Base-by-base conservation (phyloP, 2,797 vertebrate species). In the Synanceia verrucosa region DNA sequence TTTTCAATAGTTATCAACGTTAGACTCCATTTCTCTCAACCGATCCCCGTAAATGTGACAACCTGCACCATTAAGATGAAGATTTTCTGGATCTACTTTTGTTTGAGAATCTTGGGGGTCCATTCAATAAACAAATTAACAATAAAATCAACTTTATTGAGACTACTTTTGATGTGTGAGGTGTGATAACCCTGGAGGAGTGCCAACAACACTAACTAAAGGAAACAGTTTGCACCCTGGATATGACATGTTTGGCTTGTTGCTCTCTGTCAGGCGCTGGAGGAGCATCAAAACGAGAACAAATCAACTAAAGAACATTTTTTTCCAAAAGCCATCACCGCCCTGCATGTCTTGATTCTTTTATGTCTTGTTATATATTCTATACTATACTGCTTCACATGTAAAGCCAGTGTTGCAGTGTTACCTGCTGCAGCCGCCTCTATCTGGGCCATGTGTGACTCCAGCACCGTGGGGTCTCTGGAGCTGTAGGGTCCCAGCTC, bases 401-500 rank as follows among this genome's bases (percentile, higher is more conserved):
- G 6, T 8, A 5, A 10, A 47, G 10, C 23, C 28, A 19, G 2
- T 4, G 36, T 7, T 13, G 33, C 5, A 9, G n/a, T 43, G 2
- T 79, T 86, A 96, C 96, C 96, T 88, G 95, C 94, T 78, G 95
- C 95, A 0, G 96, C 95, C 18, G 93, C 94, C 69, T 92, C 94
- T 26, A 96, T 95, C 88, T 97, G 96, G 31, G 86, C 87, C 96
- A 96, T 96, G 85, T 96, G 96, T 2, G 95, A 92, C 81, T 96
- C 94, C 69, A 96, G 88, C 64, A 96, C 95, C 5, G 84, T 87
- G 0, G 95, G 95, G 86, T 96, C 94, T 75, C 95, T 93, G 51
- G 96, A 97, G 88, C 96, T 96, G 93, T 96, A 96, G 53, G 96
- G 94, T 21, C 96, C 95, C 50, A 96, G 91, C 43, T 96, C 94